phyloP scores from a whole-genome alignment of 2,888 invertebrate species.

The Tromatobia lineatoria region DNA sequence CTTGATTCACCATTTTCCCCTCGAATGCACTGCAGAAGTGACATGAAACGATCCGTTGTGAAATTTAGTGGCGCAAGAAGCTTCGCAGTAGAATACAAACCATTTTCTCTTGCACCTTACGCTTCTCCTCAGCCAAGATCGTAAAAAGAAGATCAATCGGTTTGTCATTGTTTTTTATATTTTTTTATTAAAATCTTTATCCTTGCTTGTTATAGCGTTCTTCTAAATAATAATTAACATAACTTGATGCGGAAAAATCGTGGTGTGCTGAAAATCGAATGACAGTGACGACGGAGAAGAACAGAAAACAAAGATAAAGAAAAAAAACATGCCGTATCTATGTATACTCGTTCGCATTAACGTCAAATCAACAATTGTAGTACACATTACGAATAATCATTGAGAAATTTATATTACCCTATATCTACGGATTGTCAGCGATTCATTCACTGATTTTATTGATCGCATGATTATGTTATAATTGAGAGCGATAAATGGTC shows the following conservation, averaged over 20 bases:
- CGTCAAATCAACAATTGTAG: slow-evolving; percentile 59
- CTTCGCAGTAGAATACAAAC: background rate
- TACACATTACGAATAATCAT: slow-evolving; percentile 56
- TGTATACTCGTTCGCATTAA: slow-evolving; percentile 52
- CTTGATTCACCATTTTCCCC: slow-evolving; percentile 7
- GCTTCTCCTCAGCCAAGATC: background rate
- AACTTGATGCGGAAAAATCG: slow-evolving; percentile 75
- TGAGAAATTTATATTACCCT: slow-evolving; percentile 28
- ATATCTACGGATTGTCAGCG: slow-evolving; percentile 19
- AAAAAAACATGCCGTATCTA: background rate
- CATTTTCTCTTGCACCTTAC: background rate
- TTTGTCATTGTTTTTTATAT: slow-evolving; percentile 56
- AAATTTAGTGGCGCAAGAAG: slow-evolving; percentile 2
- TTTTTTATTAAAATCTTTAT: slow-evolving; percentile 82
- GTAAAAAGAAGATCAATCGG: background rate
- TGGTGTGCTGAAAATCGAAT: slow-evolving; percentile 61
- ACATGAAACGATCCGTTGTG: slow-evolving; percentile 10
- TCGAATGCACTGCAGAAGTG: background rate
- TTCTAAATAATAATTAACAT: slow-evolving; percentile 82
- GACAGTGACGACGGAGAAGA: slow-evolving; percentile 36
- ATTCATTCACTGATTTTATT: background rate
- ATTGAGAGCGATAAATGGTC: slow-evolving; percentile 20
- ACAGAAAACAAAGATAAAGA: slow-evolving; percentile 43
- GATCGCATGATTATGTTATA: slow-evolving; percentile 2
- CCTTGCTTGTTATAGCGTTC: slow-evolving; percentile 79